Base-by-base conservation (phyloP, 1,140 invertebrate genomes). In the Drosophila azteca region DNA sequence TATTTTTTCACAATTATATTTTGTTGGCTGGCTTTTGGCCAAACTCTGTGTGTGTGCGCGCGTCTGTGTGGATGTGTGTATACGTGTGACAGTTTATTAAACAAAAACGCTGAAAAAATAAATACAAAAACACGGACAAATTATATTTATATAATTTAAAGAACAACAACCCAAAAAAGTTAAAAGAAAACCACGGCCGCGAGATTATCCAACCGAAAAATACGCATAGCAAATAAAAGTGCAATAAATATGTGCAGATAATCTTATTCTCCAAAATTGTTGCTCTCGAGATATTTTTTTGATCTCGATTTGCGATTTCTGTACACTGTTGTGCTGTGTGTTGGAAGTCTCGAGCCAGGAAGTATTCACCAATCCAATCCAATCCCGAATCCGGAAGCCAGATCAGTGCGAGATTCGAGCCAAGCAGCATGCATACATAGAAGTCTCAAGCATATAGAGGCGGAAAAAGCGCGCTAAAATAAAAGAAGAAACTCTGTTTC, bases 121-220 rank as follows among this genome's bases (percentile, higher is more conserved):
- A 17, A 58, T 11, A 46, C 39, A 48, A 58, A 39, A 20, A 26
- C 52, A 49, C 44, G 17, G 39, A 50, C 48, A 66, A 49, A 66
- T 39, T 58, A 63, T 51, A 63, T 63, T 63, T 63, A 63, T 63
- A 63, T 63, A 63, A 63, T 63, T 57, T 45, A 43, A 8, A 57
- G n/a, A 15, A 15, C 24, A 26, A 4, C 35, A 39, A 39, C 35
- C 11, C 35, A 39, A 39, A 39, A 39, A 11, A 39, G 46, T 51
- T 50, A 58, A 39, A 31, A 35, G 35, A 8, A 52, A 52, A 17
- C 29, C 50, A 4, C 9, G 29, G 35, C 35, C 35, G 35, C 11
- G 11, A 39, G 35, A 39, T 35, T 52, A 35, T n/a, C n/a, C 35
- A 35, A 35, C 26, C 11, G 6, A 17, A 41, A 54, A 57, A 50